These are phyloP conservation scores for Stratiolaelaps scimitus DNA, from an alignment of 1,140 invertebrate genomes.

Conservation along the genomic window DNA sequence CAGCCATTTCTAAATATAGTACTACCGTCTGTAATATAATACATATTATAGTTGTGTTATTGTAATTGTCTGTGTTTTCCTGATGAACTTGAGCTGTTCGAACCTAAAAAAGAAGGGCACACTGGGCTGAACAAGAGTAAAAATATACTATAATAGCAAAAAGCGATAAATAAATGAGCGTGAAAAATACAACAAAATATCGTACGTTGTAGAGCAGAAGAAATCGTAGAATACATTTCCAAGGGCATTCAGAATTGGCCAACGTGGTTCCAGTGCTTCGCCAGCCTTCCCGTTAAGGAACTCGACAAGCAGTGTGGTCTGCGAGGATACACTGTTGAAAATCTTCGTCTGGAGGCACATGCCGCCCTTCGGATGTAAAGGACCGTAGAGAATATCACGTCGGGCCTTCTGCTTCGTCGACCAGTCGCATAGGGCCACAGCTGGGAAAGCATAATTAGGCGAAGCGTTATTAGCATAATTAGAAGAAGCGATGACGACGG, in stretches of 20 bases:
- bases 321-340: neutral
- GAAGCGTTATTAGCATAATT: too few species aligned
- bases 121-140: too few species aligned
- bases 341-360: conserved; percentile 8
- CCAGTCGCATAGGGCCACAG: conserved; percentile 72
- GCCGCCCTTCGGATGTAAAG: conserved; percentile 54
- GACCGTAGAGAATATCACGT: conserved; percentile 58
- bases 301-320: conserved; percentile 31
- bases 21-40: too few species aligned
- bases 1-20: too few species aligned
- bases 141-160: neutral
- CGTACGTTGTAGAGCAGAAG: conserved; percentile 54
- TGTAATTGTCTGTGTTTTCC: too few species aligned
- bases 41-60: too few species aligned
- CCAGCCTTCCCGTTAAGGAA: conserved; percentile 28
- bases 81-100: too few species aligned
- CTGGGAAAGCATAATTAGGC: conserved; percentile 47
- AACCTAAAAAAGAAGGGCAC: too few species aligned
- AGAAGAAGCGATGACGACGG: too few species aligned
- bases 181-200: neutral
- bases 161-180: neutral
- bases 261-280: conserved; percentile 40
- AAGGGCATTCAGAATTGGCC: conserved; percentile 50
- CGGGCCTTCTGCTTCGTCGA: conserved; percentile 62
- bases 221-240: conserved; percentile 72